A percentile compares a stretch with the other conserved stretches of the same genome.
Conservation (phyloP, 2,888 invertebrate species). For the Drosophila anomalata region DNA sequence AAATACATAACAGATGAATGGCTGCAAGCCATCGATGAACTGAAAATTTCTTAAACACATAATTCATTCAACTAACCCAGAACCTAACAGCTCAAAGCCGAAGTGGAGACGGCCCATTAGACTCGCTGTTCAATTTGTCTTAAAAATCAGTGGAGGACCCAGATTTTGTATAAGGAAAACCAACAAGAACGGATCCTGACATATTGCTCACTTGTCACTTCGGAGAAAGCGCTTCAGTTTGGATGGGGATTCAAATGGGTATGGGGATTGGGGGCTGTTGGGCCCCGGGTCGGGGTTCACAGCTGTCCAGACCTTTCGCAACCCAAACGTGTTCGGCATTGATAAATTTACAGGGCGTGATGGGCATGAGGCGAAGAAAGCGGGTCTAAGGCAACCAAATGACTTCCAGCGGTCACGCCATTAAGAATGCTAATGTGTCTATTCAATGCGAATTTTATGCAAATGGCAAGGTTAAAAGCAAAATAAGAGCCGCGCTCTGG, state of each 20-base stretch:
- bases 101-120: slow-evolving; percentile 57
- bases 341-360: slow-evolving; percentile 62
- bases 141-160: slow-evolving; percentile 48
- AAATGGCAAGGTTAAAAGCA: slow-evolving; percentile 78
- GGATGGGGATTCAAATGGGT: slow-evolving; percentile 20
- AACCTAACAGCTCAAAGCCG: slow-evolving; percentile 31
- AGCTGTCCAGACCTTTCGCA: slow-evolving; percentile 45
- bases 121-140: slow-evolving; percentile 75
- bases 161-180: slow-evolving; percentile 8
- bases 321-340: slow-evolving; percentile 74
- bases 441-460: slow-evolving; percentile 79
- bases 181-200: slow-evolving; percentile 47
- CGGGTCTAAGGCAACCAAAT: slow-evolving; percentile 48
- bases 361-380: slow-evolving; percentile 6
- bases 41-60: slow-evolving; percentile 35
- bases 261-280: slow-evolving; percentile 4
- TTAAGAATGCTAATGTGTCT: slow-evolving; percentile 80
- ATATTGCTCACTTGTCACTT: slow-evolving; percentile 78
- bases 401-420: slow-evolving; percentile 68
- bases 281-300: slow-evolving; percentile 14
- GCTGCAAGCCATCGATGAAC: slow-evolving; percentile 8
- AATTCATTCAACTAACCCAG: slow-evolving; percentile 53
- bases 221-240: slow-evolving; percentile 54
- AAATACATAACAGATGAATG: background rate
- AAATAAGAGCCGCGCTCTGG: slow-evolving; percentile 72